Conservation (phyloP, 1,140 invertebrate genomes). For the Brachionus rubens region DNA sequence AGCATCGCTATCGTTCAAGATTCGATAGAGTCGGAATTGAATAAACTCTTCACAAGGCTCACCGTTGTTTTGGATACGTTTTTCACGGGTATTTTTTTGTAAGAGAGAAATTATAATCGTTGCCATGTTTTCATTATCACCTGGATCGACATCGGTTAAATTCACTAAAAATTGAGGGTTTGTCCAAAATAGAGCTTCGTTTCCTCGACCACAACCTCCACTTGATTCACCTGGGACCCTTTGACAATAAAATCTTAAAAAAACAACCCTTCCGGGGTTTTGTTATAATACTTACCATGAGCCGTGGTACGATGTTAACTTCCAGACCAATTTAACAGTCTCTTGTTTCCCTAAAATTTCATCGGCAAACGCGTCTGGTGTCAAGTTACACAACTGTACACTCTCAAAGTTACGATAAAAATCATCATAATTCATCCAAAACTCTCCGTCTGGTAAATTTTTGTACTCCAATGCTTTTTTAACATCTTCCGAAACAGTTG, state of each 20-base stretch:
- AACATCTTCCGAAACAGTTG: slow-evolving; percentile 79
- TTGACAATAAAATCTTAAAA: slow-evolving; percentile 56
- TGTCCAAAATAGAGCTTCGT: slow-evolving; percentile 30
- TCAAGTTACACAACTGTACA: slow-evolving; percentile 38
- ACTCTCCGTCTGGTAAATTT: slow-evolving; percentile 43
- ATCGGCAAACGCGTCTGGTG: slow-evolving; percentile 15
- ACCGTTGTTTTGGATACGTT: slow-evolving; percentile 6
- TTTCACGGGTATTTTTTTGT: slow-evolving; percentile 44
- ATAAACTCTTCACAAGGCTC: slow-evolving; percentile 45
- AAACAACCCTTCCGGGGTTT: slow-evolving; percentile 57
- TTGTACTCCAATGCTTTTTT: slow-evolving; percentile 76
- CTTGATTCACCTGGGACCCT: slow-evolving; percentile 24
- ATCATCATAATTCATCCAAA: slow-evolving; percentile 47
- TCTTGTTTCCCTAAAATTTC: neutral
- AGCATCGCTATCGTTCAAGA: slow-evolving; percentile 1
- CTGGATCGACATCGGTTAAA: slow-evolving; percentile 23
- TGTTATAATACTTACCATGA: slow-evolving; percentile 19
- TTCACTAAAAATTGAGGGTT: slow-evolving; percentile 45
- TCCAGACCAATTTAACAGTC: slow-evolving; percentile 4
- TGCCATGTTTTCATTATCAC: slow-evolving; percentile 49
- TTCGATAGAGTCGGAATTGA: slow-evolving; percentile 41
- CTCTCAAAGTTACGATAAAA: slow-evolving; percentile 43
- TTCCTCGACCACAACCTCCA: slow-evolving; percentile 34
- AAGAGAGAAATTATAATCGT: slow-evolving; percentile 26
- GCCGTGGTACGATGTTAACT: slow-evolving; percentile 39